Evolutionary conservation across 2,888 invertebrate genomes (phyloP).

Genomic region (Omphaloscelis lunosa): DNA sequence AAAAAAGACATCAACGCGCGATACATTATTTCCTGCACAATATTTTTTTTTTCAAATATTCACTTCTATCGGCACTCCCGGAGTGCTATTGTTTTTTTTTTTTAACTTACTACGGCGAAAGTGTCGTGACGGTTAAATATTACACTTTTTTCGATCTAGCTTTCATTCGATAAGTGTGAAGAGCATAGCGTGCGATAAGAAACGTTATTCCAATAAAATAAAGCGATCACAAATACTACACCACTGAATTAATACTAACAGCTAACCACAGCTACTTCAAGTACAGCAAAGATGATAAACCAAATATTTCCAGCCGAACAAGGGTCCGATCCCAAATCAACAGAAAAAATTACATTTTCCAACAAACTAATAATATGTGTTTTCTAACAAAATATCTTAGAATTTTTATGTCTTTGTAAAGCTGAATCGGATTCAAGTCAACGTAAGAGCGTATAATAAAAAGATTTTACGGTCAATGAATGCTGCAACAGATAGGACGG

Average conservation of each 20-base stretch:
- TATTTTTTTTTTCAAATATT: too few relatives aligned
- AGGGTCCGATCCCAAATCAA: constrained; percentile 48
- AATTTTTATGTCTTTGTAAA: constrained; percentile 60
- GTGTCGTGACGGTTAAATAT: too few relatives aligned
- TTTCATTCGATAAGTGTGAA: too few relatives aligned
- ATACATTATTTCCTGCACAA: too few relatives aligned
- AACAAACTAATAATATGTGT: constrained; percentile 46
- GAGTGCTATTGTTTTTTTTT: too few relatives aligned
- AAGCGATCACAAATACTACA: neutral
- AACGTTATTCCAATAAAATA: neutral
- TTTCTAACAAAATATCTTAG: constrained; percentile 58
- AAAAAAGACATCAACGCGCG: too few relatives aligned
- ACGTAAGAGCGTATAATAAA: constrained; percentile 68
- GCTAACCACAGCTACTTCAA: constrained; percentile 15
- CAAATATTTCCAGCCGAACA: constrained; percentile 44
- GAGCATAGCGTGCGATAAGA: too few relatives aligned
- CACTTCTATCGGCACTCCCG: too few relatives aligned
- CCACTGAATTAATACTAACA: constrained; percentile 15
- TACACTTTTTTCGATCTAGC: too few relatives aligned
- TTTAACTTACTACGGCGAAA: too few relatives aligned
- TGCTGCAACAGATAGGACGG: constrained; percentile 74
- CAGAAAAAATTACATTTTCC: constrained; percentile 42
- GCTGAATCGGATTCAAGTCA: constrained; percentile 57
- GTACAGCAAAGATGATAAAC: constrained; percentile 45
- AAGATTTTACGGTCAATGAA: constrained; percentile 74